Evolutionary conservation across 2,888 invertebrate genomes (phyloP), one percentile per base, ranked within the genome.

Genomic region (Herminia tarsipennalis): DNA sequence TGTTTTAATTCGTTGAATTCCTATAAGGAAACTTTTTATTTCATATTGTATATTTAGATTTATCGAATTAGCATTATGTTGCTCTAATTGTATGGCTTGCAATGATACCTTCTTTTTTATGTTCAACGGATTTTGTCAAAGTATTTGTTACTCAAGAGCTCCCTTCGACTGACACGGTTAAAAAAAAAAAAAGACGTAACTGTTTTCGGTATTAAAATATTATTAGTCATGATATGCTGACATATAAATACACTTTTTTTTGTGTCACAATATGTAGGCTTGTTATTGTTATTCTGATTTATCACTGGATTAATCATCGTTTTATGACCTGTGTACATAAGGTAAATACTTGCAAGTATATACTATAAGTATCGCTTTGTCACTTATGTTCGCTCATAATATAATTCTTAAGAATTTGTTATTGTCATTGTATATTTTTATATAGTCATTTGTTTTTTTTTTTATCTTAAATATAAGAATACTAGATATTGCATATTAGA

Each of bases 381-480:
- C 24, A 35, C 29, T 39, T 36, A 47, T 17, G 42, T 47, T 54
- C 25, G 25, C 40, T 25, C 24, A 10, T 33, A 32, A 38, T 41
- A 33, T 48, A 47, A 60, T 44, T 49, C 65, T 69, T 61, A 59
- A 68, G 60, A 61, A 76, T 75, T 75, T 75, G 77, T 81, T 82
- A 74, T 65, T 63, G 60, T 70, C 65, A 49, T 57, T 81, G 73
- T 82, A 82, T 83, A 81, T 83, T 84, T 83, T 83, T 82, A 77
- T 64, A 64, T 80, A 84, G 81, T 79, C 80, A 79, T 77, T 83
- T 76, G 76, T 82, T 83, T 74, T 73, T 76, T 74, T 76, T 66
- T 78, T 74, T 65, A 65, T 64, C 53, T 57, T 72, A 73, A 56
- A 50, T 59, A 8, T 66, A 66, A 65, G 59, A 56, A 49, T 53